phyloP scores from a whole-genome alignment of 2,888 invertebrate species.

The Himalopsyche tibetana region DNA sequence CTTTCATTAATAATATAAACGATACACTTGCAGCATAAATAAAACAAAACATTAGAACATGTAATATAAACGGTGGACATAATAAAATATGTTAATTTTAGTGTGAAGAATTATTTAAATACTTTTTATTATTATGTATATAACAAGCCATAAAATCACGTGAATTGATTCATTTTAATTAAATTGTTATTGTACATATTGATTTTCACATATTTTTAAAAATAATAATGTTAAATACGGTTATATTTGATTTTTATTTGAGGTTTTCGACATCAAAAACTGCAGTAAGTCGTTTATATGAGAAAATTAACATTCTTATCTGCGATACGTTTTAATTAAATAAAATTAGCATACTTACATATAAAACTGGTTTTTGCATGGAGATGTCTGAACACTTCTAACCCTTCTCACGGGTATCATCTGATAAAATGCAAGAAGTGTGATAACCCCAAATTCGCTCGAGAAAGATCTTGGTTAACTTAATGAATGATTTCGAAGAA shows the following conservation, averaged over 20 bases:
- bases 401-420: conserved; percentile 23
- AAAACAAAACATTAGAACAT: no score
- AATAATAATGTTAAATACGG: not conserved
- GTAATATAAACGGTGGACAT: no score
- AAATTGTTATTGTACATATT: no score
- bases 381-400: not conserved
- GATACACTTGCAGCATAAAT: no score
- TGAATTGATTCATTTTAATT: not conserved
- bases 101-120: not conserved
- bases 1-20: no score
- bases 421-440: conserved; percentile 10
- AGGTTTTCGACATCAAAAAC: not conserved
- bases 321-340: conserved; percentile 24
- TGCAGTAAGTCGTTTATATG: conserved; percentile 14
- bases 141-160: not conserved
- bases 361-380: conserved; percentile 22
- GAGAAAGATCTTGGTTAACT: not conserved
- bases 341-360: conserved; percentile 19
- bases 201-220: not conserved
- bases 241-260: not conserved
- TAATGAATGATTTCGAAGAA: no score
- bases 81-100: not conserved
- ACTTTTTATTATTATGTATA: not conserved
- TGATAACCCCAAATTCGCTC: conserved; percentile 27
- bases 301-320: conserved; percentile 36